These are phyloP conservation scores for Adelphocoris suturalis DNA, from an alignment of 2,888 invertebrate species.

Conservation along the genomic window DNA sequence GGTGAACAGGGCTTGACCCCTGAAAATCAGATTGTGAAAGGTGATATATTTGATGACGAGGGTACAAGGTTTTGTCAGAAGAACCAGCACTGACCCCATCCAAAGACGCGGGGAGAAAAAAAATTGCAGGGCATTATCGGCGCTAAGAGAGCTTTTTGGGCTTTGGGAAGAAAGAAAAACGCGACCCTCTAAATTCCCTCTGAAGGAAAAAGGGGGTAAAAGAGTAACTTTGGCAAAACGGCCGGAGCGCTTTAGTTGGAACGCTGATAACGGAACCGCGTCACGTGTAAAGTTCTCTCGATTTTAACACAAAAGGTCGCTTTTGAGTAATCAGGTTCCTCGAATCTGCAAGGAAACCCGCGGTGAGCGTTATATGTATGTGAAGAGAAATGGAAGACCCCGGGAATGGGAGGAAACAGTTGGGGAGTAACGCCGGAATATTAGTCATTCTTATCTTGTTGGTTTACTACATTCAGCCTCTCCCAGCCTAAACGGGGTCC, in stretches of 20 bases:
- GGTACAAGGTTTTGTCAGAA: conserved; percentile 16
- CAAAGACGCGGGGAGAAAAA: background rate
- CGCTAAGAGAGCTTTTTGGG: conserved; percentile 34
- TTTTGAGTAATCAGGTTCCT: conserved; percentile 48
- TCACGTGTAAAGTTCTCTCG: conserved; percentile 45
- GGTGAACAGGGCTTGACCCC: conserved; percentile 31
- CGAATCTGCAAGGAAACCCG: conserved; percentile 23
- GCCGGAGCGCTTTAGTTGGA: conserved; percentile 15
- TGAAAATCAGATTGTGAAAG: conserved; percentile 13
- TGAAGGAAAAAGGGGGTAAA: background rate
- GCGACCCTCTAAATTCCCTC: conserved; percentile 9
- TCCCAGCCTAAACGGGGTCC: background rate
- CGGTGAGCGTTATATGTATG: conserved; percentile 44
- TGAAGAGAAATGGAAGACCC: conserved; percentile 39
- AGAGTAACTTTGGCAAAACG: conserved; percentile 25
- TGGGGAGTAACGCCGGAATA: conserved; percentile 50
- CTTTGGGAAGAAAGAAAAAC: conserved; percentile 17
- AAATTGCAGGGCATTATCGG: conserved; percentile 12
- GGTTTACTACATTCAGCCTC: conserved; percentile 47
- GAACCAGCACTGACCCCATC: background rate
- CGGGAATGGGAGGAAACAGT: conserved; percentile 18
- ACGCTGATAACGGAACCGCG: conserved; percentile 31
- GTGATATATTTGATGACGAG: conserved; percentile 27
- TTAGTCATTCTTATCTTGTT: conserved; percentile 64
- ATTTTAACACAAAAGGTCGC: conserved; percentile 52